Base-by-base conservation (phyloP, 2,888 invertebrate genomes). In the Tetanocera ferruginea region DNA sequence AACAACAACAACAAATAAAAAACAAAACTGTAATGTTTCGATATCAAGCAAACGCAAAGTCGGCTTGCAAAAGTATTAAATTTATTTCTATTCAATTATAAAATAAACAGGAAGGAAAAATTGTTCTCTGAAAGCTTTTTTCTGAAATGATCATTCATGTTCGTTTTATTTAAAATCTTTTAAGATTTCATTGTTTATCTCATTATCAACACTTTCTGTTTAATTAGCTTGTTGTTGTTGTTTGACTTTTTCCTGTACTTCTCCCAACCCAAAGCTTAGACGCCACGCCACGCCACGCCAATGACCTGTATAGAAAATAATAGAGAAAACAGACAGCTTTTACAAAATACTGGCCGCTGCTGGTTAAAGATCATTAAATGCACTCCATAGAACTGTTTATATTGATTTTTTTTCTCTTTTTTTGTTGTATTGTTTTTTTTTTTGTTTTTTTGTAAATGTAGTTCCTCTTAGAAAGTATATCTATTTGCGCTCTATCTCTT, bases 151-250 rank as follows among this genome's bases (percentile, higher is more conserved):
- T 34, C 34, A 64, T 5, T 64, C 64, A 25, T 60, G 25, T 5
- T 8, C 2, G 14, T 62, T 19, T 11, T 11, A 1, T 62, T 19
- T 23, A 19, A 3, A 43, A 43, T 43, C 3, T 43, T 23, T 19
- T 19, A 55, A 1, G 19, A 55, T 19, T 55, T 25, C 34, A 23
- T 62, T 9, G 64, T 64, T 64, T 31, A 64, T 64, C 31, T 64
- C 11, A 64, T 64, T 64, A 28, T 64, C 31, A n/a, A 64, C 64
- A 64, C 64, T 64, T 64, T 64, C 64, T 28, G 64, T 64, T 11
- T 31, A 28, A 64, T 64, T 64, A 64, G 34, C n/a, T 64, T 64
- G 11, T 28, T 25, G 25, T 60, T 60, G 25, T 60, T 11, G 1
- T 14, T 55, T 55, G n/a, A 3, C 31, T n/a, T n/a, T n/a, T n/a